phyloP scores from a whole-genome alignment of 2,113 vertebrate species.

The Madoqua kirkii region DNA sequence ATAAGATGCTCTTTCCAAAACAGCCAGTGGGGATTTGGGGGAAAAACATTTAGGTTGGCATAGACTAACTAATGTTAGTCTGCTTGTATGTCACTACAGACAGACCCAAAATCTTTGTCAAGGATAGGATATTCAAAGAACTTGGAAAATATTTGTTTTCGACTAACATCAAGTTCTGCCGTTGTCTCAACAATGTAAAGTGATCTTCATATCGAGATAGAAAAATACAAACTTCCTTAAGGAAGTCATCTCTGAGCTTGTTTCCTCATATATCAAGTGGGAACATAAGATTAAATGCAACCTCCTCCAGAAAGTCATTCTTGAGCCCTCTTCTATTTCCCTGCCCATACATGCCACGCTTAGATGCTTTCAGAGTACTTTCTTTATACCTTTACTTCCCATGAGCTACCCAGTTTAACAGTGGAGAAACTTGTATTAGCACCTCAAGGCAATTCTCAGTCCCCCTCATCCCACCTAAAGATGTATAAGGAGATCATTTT shows the following conservation, averaged over 20 bases:
- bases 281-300: background rate
- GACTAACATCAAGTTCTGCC: background rate
- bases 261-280: background rate
- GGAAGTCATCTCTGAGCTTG: background rate
- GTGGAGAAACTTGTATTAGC: background rate
- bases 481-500: background rate
- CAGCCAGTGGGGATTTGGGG: background rate
- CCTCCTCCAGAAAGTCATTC: background rate
- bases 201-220: background rate
- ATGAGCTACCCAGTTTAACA: background rate
- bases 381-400: background rate
- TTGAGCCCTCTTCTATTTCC: background rate
- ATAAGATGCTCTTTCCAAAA: conserved; percentile 30
- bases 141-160: background rate
- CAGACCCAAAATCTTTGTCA: background rate
- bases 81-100: background rate
- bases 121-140: background rate
- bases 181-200: background rate
- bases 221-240: background rate
- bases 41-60: background rate
- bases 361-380: background rate
- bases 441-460: background rate
- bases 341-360: accelerated
- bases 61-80: background rate
- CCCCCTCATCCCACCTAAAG: background rate